Base-by-base conservation (phyloP, 2,797 vertebrate genomes). In the Linurgus olivaceus region DNA sequence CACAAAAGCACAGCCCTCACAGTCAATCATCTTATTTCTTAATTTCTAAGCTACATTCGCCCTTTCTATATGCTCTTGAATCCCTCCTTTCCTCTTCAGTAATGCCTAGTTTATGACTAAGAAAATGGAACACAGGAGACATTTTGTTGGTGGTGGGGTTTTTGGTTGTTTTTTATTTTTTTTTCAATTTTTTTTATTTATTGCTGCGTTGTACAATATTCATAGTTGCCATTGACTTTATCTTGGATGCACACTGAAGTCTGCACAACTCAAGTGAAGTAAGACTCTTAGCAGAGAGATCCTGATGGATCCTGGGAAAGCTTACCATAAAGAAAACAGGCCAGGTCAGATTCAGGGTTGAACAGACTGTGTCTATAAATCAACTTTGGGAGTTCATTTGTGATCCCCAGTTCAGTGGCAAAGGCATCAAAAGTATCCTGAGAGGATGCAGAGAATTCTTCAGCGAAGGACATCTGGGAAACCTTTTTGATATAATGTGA, bases 21-120 rank as follows among this genome's bases (percentile, higher is more conserved):
- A 21, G 9, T 51, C 16, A 7, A 21, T 70, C 15, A 59, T 38
- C 6, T 28, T 23, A 47, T 21, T 35, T 55, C 52, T 55, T 33
- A 1, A 59, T 28, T 71, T 80, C 48, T 77, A 54, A 80, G 42
- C 19, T 23, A 20, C 5, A 14, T 42, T 76, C 0, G 0, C 2
- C 6, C 5, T 38, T 76, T 51, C 23, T 50, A 3, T 21, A 55
- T 47, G 3, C 8, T 76, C 31, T 37, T 29, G 48, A 71, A 74
- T 45, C 3, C 8, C 2, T 35, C 3, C 7, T 33, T 71, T 75
- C 5, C 25, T 40, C 25, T 86, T 78, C 8, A 16, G 11, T 14
- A 82, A 50, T 18, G 20, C 10, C 15, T 63, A 33, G 23, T 75
- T 84, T 72, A 55, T 26, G 4, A 23, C 8, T 42, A 86, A 26